Evolutionary conservation across 2,113 vertebrate genomes (phyloP).

Genomic region (Sylvilagus bachmani): DNA sequence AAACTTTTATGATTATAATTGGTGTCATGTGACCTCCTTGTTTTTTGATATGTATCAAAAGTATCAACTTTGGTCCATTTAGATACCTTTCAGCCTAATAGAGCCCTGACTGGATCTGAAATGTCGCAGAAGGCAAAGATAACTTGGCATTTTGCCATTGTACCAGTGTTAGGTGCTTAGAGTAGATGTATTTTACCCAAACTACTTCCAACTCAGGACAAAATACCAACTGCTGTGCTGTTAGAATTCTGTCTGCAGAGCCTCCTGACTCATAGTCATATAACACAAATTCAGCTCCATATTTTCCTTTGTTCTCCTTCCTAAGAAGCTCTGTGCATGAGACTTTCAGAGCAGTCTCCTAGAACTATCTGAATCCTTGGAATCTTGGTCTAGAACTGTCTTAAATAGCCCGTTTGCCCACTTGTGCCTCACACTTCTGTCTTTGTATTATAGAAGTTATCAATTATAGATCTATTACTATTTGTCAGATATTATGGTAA

Average conservation of each 20-base stretch:
- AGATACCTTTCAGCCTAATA: neutral
- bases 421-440: neutral
- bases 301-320: neutral
- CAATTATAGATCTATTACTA: neutral
- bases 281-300: neutral
- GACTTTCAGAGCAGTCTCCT: neutral
- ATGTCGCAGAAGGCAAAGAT: neutral
- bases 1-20: neutral
- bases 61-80: neutral
- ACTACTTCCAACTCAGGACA: neutral
- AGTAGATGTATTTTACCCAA: neutral
- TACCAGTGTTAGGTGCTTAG: neutral
- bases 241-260: neutral
- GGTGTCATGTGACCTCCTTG: neutral
- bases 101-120: neutral
- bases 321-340: neutral
- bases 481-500: neutral
- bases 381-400: neutral
- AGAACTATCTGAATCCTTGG: neutral
- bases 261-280: neutral
- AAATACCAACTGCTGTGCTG: neutral
- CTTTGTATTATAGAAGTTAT: neutral
- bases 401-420: neutral
- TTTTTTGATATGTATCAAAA: neutral
- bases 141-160: neutral